phyloP scores from a whole-genome alignment of 2,113 vertebrate species.

The Amblyopsis rosae region DNA sequence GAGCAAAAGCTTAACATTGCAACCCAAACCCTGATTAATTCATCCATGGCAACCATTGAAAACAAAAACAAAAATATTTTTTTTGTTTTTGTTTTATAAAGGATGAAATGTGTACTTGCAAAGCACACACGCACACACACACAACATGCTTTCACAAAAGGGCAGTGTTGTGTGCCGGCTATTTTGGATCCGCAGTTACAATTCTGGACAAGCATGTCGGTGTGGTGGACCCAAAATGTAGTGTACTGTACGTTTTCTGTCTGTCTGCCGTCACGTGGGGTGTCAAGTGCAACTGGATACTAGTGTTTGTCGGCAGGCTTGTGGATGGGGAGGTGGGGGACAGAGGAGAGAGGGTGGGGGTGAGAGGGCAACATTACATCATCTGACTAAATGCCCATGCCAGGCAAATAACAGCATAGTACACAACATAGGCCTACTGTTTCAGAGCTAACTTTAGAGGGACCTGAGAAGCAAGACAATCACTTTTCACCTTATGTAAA shows the following conservation, averaged over 20 bases:
- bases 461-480: slow-evolving; percentile 77
- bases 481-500: slow-evolving; percentile 60
- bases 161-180: slow-evolving; percentile 62
- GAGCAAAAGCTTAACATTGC: slow-evolving; percentile 16
- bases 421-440: slow-evolving; percentile 38
- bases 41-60: slow-evolving; percentile 8
- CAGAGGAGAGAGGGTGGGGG: neutral
- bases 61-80: neutral
- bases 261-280: slow-evolving; percentile 34
- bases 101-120: slow-evolving; percentile 39
- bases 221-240: slow-evolving; percentile 57
- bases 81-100: slow-evolving; percentile 26
- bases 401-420: slow-evolving; percentile 64
- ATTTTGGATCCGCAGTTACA: slow-evolving; percentile 68
- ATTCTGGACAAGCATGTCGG: slow-evolving; percentile 62
- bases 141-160: slow-evolving; percentile 55
- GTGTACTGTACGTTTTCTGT: slow-evolving; percentile 23
- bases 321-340: slow-evolving; percentile 21
- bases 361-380: slow-evolving; percentile 25
- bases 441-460: slow-evolving; percentile 59
- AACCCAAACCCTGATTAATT: slow-evolving; percentile 9
- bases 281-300: slow-evolving; percentile 26
- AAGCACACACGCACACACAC: slow-evolving; percentile 23
- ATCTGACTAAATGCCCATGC: slow-evolving; percentile 46
- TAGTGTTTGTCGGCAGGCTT: slow-evolving; percentile 28